phyloP scores from a whole-genome alignment of 2,113 vertebrate genomes.

The Leucopsar rothschildi region DNA sequence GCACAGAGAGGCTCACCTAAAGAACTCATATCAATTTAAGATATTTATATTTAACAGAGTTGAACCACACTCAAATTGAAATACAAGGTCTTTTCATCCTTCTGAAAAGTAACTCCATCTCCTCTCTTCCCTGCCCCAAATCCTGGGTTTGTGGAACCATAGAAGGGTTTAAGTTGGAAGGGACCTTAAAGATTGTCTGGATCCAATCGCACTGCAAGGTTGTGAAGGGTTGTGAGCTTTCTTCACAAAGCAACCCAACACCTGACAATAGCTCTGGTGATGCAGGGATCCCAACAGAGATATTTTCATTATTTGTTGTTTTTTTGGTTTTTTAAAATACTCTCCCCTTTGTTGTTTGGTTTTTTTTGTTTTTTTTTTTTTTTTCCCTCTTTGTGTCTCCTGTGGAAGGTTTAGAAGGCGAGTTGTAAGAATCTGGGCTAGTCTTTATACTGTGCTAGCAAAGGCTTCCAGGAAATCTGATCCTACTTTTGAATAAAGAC shows the following conservation, averaged over 20 bases:
- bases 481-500: not conserved
- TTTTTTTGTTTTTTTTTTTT: too few relatives aligned
- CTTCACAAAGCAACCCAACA: not conserved
- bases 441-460: not conserved
- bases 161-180: not conserved
- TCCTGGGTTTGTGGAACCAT: not conserved
- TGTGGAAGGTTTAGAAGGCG: not conserved
- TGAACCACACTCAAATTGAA: not conserved
- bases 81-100: not conserved
- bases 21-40: not conserved
- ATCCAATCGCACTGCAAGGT: fast-evolving
- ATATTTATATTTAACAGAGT: not conserved
- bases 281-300: not conserved
- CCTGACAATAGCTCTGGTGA: fast-evolving
- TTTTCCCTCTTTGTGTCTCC: not conserved
- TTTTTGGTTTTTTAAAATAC: not conserved
- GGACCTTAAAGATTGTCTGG: not conserved
- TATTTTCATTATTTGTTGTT: not conserved
- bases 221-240: not conserved
- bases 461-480: not conserved
- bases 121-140: not conserved
- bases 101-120: not conserved
- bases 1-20: not conserved
- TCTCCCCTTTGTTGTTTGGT: fast-evolving
- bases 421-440: not conserved